These are phyloP conservation scores for Laterallus jamaicensis DNA, from an alignment of 2,113 vertebrate species.

Conservation along the genomic window DNA sequence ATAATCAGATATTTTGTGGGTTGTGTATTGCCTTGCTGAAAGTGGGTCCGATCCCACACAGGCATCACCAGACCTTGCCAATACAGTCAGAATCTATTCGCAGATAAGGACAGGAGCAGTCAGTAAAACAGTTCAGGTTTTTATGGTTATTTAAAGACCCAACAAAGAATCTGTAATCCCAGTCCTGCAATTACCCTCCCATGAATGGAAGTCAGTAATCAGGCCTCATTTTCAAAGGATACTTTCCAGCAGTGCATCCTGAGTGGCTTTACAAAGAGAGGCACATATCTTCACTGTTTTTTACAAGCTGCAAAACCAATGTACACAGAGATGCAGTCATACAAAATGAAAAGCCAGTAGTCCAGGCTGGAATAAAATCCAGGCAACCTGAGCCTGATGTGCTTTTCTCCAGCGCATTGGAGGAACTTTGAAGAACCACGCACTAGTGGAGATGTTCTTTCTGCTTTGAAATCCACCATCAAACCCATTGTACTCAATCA, in stretches of 20 bases:
- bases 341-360: background rate
- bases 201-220: background rate
- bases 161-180: background rate
- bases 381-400: background rate
- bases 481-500: background rate
- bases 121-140: background rate
- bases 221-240: background rate
- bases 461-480: background rate
- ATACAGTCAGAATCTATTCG: conserved; percentile 16
- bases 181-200: background rate
- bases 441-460: background rate
- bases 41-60: background rate
- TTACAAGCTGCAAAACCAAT: background rate
- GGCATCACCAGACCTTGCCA: background rate
- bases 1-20: conserved; percentile 38
- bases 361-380: background rate
- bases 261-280: background rate
- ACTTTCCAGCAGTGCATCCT: background rate
- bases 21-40: background rate
- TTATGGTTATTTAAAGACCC: conserved; percentile 23
- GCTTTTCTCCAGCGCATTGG: background rate
- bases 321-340: background rate
- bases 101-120: conserved; percentile 31
- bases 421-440: background rate
- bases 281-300: background rate